Conservation (phyloP, 2,888 invertebrate genomes). For the Cantharis nigra region DNA sequence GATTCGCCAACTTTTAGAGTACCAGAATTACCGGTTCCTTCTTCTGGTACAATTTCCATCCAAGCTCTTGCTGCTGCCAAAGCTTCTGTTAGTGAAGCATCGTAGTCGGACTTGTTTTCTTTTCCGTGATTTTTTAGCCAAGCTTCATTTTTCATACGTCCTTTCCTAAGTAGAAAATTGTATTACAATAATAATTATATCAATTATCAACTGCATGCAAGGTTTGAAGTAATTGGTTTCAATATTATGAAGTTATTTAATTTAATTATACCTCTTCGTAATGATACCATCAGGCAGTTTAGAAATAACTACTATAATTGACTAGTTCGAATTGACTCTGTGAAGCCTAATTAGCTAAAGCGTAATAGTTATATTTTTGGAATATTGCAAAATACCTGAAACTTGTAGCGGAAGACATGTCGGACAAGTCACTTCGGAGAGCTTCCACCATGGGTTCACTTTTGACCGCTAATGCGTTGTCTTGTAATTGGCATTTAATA, state of each 20-base stretch:
- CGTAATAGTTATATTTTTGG: not conserved
- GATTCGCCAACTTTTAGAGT: constrained; percentile 75
- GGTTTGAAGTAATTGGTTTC: not conserved
- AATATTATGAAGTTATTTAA: not conserved
- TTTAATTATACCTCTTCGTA: not conserved
- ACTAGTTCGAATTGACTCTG: not conserved
- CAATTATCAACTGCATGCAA: not conserved
- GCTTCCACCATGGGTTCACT: constrained; percentile 62
- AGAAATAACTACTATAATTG: not conserved
- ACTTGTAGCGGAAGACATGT: not conserved
- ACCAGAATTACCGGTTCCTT: constrained; percentile 54
- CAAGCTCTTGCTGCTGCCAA: constrained; percentile 65
- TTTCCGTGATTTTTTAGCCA: constrained; percentile 55
- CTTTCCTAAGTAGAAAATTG: constrained; percentile 56
- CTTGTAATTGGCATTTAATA: constrained; percentile 65
- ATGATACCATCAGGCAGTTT: not conserved
- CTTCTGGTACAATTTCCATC: constrained; percentile 65
- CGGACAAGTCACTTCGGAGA: constrained; percentile 51
- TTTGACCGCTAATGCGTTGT: constrained; percentile 61
- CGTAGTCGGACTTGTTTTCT: constrained; percentile 50
- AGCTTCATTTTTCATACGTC: constrained; percentile 63
- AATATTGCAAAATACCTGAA: not conserved
- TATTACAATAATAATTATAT: not conserved
- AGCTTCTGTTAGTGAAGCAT: constrained; percentile 35
- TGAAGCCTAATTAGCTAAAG: not conserved